Percentiles rank a stretch among this genome's conserved stretches.
Evolutionary conservation across 2,888 invertebrate species (phyloP).

Genomic region (Syrista parreyssii): DNA sequence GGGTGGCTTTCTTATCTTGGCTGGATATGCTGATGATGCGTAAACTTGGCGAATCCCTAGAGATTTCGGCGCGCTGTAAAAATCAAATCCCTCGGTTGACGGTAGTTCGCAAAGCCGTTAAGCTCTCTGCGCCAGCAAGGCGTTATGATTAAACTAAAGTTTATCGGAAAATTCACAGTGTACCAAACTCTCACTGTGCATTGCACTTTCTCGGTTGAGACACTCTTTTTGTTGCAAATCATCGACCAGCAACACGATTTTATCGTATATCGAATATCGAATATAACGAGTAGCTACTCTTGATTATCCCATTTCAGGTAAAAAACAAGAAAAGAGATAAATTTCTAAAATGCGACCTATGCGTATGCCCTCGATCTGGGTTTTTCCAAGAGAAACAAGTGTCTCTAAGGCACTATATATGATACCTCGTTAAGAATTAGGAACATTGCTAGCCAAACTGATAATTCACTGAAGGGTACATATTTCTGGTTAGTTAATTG

Average conservation of each 20-base stretch:
- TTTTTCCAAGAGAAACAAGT: too few relatives aligned
- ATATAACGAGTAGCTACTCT: background rate
- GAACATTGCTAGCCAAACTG: background rate
- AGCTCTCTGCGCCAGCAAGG: slow-evolving; percentile 12
- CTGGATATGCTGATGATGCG: slow-evolving; percentile 19
- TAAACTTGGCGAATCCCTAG: slow-evolving; percentile 15
- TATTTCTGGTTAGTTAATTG: background rate
- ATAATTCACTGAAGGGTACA: background rate
- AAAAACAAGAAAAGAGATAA: background rate
- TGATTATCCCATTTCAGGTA: background rate
- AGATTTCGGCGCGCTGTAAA: slow-evolving; percentile 14
- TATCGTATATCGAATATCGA: background rate
- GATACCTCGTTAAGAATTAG: too few relatives aligned
- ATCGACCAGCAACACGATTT: background rate
- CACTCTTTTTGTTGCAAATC: background rate
- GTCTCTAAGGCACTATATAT: too few relatives aligned
- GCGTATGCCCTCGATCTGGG: too few relatives aligned
- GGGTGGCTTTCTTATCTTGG: slow-evolving; percentile 12
- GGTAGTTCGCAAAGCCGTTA: slow-evolving; percentile 12
- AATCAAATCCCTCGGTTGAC: slow-evolving; percentile 15
- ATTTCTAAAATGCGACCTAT: too few relatives aligned
- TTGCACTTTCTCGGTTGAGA: background rate
- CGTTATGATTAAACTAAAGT: slow-evolving; percentile 17
- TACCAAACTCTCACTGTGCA: background rate
- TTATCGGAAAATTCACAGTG: background rate